A percentile compares a stretch with the other conserved stretches of the same genome.
Evolutionary conservation across 1,140 invertebrate species (phyloP).

Genomic region (Magallana ariakensis): DNA sequence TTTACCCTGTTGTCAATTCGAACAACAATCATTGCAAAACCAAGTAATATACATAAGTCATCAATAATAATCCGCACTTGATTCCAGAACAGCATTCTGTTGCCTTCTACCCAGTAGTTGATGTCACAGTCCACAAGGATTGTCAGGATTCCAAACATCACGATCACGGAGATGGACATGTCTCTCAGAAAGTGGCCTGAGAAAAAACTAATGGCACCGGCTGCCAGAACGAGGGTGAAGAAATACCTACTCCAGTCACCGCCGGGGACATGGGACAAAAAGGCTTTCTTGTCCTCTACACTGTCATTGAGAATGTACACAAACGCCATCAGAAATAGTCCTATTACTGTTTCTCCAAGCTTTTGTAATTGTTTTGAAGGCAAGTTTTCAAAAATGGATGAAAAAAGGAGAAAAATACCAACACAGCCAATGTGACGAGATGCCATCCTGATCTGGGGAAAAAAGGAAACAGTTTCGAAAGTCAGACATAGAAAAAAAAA

Average conservation of each 20-base stretch:
- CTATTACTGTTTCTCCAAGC: constrained; percentile 67
- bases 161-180: constrained; percentile 61
- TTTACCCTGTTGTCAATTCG: constrained; percentile 62
- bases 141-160: constrained; percentile 58
- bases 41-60: constrained; percentile 60
- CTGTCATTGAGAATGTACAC: constrained; percentile 65
- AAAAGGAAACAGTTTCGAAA: too few relatives aligned
- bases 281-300: constrained; percentile 63
- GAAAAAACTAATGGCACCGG: constrained; percentile 70
- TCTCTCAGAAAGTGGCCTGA: constrained; percentile 70
- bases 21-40: constrained; percentile 59
- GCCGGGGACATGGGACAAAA: constrained; percentile 64
- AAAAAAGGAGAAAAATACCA: constrained; percentile 68
- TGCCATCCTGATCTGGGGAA: constrained; percentile 61
- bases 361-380: constrained; percentile 60
- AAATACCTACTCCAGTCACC: constrained; percentile 69
- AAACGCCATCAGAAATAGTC: constrained; percentile 66
- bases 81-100: constrained; percentile 67
- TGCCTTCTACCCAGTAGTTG: constrained; percentile 60
- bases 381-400: constrained; percentile 57
- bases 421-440: constrained; percentile 65
- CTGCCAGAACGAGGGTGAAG: constrained; percentile 60
- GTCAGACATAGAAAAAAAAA: too few relatives aligned
- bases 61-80: constrained; percentile 64
- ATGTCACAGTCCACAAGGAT: constrained; percentile 65